Percentiles rank a stretch among this genome's conserved stretches.
Evolutionary conservation across 2,888 invertebrate species (phyloP).

Genomic region (Exephanes ischioxanthus): DNA sequence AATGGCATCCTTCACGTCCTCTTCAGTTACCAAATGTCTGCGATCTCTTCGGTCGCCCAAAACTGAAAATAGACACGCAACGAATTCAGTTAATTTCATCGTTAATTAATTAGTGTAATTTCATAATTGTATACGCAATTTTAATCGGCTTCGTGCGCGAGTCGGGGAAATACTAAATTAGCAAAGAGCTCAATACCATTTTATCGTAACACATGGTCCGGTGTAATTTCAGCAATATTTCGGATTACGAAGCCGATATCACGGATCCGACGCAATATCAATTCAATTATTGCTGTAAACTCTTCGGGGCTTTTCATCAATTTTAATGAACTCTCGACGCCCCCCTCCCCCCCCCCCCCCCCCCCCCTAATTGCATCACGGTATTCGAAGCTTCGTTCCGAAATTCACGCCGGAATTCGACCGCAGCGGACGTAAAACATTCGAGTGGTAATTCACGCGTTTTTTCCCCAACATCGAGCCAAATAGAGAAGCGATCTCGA

Average conservation of each 20-base stretch:
- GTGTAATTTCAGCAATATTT: no score
- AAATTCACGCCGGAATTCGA: background rate
- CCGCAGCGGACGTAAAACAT: background rate
- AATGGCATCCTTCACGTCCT: slow-evolving; percentile 3
- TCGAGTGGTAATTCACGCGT: background rate
- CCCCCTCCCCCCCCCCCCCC: no score
- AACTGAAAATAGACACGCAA: slow-evolving; percentile 20
- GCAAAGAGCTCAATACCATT: no score
- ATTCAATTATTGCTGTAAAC: no score
- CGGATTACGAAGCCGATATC: no score
- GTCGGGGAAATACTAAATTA: no score
- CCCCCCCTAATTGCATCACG: no score
- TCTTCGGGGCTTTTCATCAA: no score
- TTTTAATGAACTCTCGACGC: no score
- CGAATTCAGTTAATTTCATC: background rate
- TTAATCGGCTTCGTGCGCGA: background rate
- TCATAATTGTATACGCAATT: background rate
- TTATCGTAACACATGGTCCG: no score
- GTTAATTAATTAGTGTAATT: background rate
- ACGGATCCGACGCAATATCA: no score
- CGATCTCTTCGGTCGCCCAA: slow-evolving; percentile 11
- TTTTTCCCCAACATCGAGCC: background rate
- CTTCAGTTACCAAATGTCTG: background rate
- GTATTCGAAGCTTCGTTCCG: background rate
- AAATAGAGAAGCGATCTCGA: background rate